Percentiles rank a stretch among this genome's conserved stretches.
Conservation (phyloP, 2,113 vertebrate genomes). For the human region GRCh38 chr3:177522501-177523000, state of each 20-base stretch:
- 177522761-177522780: neutral
- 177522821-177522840: neutral
- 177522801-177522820: neutral
- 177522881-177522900: conserved; percentile 28
- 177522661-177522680: neutral
- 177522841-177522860: conserved; percentile 15
- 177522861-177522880: conserved; percentile 3
- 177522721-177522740: neutral
- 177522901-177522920: conserved; percentile 54
- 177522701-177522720: neutral
- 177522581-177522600: neutral
- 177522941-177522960: conserved; percentile 43
- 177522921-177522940: conserved; percentile 36
- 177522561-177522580: neutral
- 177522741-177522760: neutral
- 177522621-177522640: neutral
- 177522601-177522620: neutral
- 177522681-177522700: conserved; percentile 7
- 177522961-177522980: conserved; percentile 47
- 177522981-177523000: conserved; percentile 40
- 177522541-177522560: neutral
- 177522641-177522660: neutral
- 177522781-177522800: conserved; percentile 33
- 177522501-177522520: neutral
- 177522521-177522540: neutral